Conservation (phyloP, 2,888 invertebrate genomes). For the Hybos culiciformis region DNA sequence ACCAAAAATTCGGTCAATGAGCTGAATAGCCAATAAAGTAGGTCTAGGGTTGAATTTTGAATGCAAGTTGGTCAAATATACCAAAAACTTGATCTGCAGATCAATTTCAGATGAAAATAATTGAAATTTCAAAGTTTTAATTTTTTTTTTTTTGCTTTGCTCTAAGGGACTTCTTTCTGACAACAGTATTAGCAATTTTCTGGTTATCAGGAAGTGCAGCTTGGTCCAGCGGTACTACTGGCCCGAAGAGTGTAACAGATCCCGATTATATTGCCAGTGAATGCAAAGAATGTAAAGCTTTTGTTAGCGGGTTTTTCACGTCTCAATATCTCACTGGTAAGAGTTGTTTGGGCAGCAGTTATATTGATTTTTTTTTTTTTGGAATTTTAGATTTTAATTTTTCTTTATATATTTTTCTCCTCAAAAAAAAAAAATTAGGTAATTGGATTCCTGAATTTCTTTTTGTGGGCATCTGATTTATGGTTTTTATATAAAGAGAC, state of each 20-base stretch:
- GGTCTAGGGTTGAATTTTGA: too few species aligned
- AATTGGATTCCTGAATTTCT: slow-evolving; percentile 55
- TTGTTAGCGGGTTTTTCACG: slow-evolving; percentile 37
- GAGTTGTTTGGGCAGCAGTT: neutral
- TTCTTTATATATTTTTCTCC: too few species aligned
- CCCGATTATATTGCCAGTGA: slow-evolving; percentile 10
- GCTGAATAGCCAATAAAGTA: too few species aligned
- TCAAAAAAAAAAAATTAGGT: too few species aligned
- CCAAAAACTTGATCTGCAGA: too few species aligned
- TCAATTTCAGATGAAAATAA: too few species aligned
- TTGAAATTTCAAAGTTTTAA: too few species aligned
- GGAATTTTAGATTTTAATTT: slow-evolving; percentile 6
- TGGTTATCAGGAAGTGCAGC: slow-evolving; percentile 57
- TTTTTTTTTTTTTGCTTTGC: too few species aligned
- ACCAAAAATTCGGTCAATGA: too few species aligned
- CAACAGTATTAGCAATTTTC: slow-evolving; percentile 46
- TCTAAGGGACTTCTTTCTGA: slow-evolving; percentile 38
- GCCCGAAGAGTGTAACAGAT: slow-evolving; percentile 41
- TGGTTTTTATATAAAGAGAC: slow-evolving; percentile 70
- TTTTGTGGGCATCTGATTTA: slow-evolving; percentile 53
- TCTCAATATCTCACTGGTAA: slow-evolving; percentile 15
- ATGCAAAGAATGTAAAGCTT: neutral
- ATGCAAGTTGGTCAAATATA: too few species aligned
- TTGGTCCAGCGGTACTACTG: slow-evolving; percentile 49
- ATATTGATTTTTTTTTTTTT: neutral